Base-by-base conservation (phyloP, 2,888 invertebrate genomes). In the Torymus texanus region DNA sequence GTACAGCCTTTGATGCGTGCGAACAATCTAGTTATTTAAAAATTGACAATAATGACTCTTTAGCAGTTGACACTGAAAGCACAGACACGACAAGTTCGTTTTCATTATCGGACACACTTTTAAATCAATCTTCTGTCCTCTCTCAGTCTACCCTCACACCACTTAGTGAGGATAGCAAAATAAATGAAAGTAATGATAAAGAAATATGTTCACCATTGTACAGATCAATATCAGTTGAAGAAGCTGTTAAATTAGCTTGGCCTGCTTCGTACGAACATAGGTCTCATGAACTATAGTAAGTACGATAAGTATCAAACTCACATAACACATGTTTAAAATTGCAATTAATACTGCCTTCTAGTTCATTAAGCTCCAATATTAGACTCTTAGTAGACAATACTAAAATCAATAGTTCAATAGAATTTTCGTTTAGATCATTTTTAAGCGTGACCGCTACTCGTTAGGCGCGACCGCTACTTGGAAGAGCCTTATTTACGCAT, bases 221-320 rank as follows among this genome's bases (percentile, higher is more conserved):
- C 83, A 85, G 84, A 21, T 89, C 88, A 2, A 78, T 84, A 14
- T 67, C 24, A 53, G 83, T 87, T 16, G 91, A 92, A 70, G 92
- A 91, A 41, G 88, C 85, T 13, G 88, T 90, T 21, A 88, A 87
- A 41, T 84, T 88, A 24, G 61, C 85, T 0, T 96, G 94, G 94
- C 94, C 95, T 2, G 91, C 93, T 70, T 89, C 93, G 18, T 88
- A 93, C 73, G 91, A 92, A 80, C 93, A 93, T 83, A 92, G 93
- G 88, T 92, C 92, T 87, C 93, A 94, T 91, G 95, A 95, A 86
- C 92, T 96, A 80, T 92, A 94, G 95, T 95, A 41, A 41, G 41
- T 41, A 41, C 8, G 10, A 41, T 41, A 5, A 41, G 41, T 41
- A 8, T 41, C 8, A 41, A 41, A 41, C 10, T 41, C 41, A 41